Conservation (phyloP, 23 tunicate genomes). For the Phallusia fumigata region DNA sequence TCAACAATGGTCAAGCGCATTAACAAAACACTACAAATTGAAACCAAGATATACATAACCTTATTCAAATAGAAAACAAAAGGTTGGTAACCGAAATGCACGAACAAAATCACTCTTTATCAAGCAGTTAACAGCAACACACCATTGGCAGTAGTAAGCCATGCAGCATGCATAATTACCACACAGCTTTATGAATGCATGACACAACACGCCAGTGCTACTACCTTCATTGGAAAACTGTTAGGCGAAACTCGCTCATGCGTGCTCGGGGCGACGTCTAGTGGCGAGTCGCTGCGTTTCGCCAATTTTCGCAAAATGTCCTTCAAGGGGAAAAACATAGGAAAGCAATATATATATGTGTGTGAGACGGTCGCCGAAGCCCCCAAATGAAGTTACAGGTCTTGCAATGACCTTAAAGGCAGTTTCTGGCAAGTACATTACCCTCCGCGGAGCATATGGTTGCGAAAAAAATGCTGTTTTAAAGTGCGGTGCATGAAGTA, state of each 20-base stretch:
- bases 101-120: too few relatives aligned
- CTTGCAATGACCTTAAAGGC: background rate
- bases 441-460: too few relatives aligned
- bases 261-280: background rate
- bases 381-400: background rate
- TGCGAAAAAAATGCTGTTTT: background rate
- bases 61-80: too few relatives aligned
- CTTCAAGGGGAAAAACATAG: conserved; percentile 40
- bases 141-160: background rate
- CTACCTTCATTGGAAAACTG: conserved; percentile 54
- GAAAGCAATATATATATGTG: background rate
- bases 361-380: background rate
- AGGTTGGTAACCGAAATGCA: too few relatives aligned
- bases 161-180: background rate
- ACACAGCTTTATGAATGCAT: background rate
- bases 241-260: conserved; percentile 44
- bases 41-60: too few relatives aligned
- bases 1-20: too few relatives aligned
- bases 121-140: too few relatives aligned
- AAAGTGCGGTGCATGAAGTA: background rate
- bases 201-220: background rate
- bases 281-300: conserved; percentile 27
- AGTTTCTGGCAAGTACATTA: too few relatives aligned
- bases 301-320: conserved; percentile 85
- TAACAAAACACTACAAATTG: too few relatives aligned